Percentiles rank a stretch among this genome's conserved stretches.
Conservation (phyloP, 2,888 invertebrate species). For the Syrista parreyssii region DNA sequence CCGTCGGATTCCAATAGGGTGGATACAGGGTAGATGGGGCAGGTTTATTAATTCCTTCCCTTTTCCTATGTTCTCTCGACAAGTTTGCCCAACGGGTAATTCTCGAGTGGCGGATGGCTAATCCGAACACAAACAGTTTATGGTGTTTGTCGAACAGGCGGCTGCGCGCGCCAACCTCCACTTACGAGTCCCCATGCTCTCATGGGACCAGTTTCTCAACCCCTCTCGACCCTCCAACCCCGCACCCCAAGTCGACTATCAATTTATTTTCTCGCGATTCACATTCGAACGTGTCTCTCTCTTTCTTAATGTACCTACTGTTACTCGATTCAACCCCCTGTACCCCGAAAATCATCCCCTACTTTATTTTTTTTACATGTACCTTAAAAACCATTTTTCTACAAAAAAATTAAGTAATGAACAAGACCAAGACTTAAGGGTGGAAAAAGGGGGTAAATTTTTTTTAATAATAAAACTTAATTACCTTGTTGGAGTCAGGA, state of each 20-base stretch:
- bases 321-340: background rate
- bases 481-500: background rate
- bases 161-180: constrained; percentile 16
- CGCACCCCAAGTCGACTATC: constrained; percentile 57
- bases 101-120: constrained; percentile 47
- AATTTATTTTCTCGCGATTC: constrained; percentile 58
- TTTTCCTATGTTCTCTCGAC: constrained; percentile 18
- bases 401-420: no score
- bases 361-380: background rate
- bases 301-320: constrained; percentile 1
- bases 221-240: background rate
- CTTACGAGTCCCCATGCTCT: constrained; percentile 28
- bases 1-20: constrained; percentile 10
- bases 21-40: background rate
- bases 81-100: constrained; percentile 42
- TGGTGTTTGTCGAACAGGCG: constrained; percentile 51
- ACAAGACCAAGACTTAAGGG: background rate
- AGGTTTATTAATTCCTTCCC: background rate
- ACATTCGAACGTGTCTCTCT: constrained; percentile 39
- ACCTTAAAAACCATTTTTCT: no score
- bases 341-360: background rate
- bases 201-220: constrained; percentile 55
- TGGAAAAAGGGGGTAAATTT: no score
- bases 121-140: constrained; percentile 62
- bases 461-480: background rate